Base-by-base conservation (phyloP, 1,140 invertebrate species). In the Bombus breviceps region DNA sequence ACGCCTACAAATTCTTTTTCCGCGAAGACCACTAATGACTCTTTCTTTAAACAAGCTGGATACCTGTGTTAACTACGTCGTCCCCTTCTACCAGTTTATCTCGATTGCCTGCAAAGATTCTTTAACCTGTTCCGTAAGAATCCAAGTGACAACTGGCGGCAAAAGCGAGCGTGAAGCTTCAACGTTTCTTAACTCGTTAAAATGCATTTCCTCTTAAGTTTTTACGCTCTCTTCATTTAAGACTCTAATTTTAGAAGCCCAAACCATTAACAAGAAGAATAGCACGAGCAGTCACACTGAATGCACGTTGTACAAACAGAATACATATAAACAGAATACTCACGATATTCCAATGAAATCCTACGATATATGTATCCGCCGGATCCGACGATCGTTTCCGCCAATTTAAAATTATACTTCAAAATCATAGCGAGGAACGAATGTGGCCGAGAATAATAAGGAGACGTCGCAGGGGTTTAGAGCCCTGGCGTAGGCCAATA, bases 381-480 rank as follows among this genome's bases (percentile, higher is more conserved):
- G 53, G 57, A 34, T 53, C 32, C 22, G 22, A 8, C 8, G 77
- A n/a, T 83, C 53, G 47, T 89, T 83, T 86, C 53, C 76, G 59
- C 68, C 81, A 66, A 89, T 87, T 90, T 90, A 89, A 90, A 85
- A 79, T 88, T 62, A 53, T 71, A 90, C 83, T 90, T 86, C 62
- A 74, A 83, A 75, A 82, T 88, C 86, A 88, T 90, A 59, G 80
- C 37, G n/a, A 43, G 59, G 69, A 81, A 85, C 75, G 68, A 85
- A 89, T 39, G 68, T 68, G 32, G 4, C 57, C 41, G 74, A 59
- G 83, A 88, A 89, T 85, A 87, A 90, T 80, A 68, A 86, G 69
- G 64, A 78, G 75, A 53, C 57, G 32, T 57, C 13, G 62, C 47
- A 39, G 22, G 73, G 71, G 72, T 34, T 47, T 73, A 28, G 22